Evolutionary conservation across 2,888 invertebrate genomes (phyloP), one percentile per base, ranked within the genome.

Genomic region (Adineta ricciae): DNA sequence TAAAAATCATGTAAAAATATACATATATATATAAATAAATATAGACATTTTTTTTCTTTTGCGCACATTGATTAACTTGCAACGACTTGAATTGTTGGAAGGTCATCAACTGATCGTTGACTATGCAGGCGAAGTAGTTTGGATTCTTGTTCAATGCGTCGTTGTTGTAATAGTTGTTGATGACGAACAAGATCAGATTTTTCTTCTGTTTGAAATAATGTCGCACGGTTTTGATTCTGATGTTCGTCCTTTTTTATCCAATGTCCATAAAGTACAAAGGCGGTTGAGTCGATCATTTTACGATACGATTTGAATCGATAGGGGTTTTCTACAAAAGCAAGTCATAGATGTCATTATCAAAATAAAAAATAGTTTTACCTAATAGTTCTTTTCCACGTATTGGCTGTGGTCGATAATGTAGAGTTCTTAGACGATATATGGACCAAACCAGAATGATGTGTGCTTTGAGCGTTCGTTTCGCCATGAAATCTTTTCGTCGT

Each of bases 231-330:
- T 78, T 78, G 78, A 41, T 78, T 78, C 92, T 99, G 98, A 41
- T 96, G 96, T 91, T 98, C 98, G 87, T 96, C 98, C 91, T 96
- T 96, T 92, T 99, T 99, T 87, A 99, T 97, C 99, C 99, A 99
- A 91, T 99, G 99, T 1, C 97, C 97, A 91, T 99, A 99, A 83
- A 99, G 96, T 88, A 95, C 93, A 92, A 99, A 99, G 84, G 97
- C 97, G 91, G 97, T 89, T 9, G 88, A 88, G 86, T 91, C 91
- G 49, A 91, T 90, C 50, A 96, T 95, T 93, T 96, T 97, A 90
- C 97, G 92, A 54, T 97, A 92, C 88, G 94, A 92, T 89, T 96
- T 95, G 89, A 96, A 93, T 88, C 94, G 93, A 91, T 98, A 98
- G 0, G 97, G 97, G 92, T 97, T 96, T 46, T 92, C 91, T n/a